Percentiles rank a stretch among this genome's conserved stretches.
phyloP scores from a whole-genome alignment of 2,113 vertebrate genomes.

The Hucho hucho region DNA sequence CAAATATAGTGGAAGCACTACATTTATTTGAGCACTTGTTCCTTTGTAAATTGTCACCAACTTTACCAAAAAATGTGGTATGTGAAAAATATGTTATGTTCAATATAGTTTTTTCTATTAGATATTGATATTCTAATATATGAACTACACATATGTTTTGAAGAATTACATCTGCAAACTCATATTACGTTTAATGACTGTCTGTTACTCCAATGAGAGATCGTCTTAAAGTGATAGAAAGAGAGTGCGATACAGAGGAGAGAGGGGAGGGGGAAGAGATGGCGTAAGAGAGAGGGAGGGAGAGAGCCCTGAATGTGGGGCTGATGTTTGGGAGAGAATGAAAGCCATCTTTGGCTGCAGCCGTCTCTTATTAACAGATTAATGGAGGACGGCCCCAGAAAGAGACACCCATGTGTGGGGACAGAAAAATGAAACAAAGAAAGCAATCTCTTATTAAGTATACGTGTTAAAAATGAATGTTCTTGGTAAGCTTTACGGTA shows the following conservation, averaged over 20 bases:
- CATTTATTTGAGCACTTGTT: constrained; percentile 28
- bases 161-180: constrained; percentile 1
- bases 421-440: constrained; percentile 14
- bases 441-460: constrained; percentile 7
- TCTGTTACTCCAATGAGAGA: constrained; percentile 3
- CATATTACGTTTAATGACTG: constrained; percentile 16
- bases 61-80: constrained; percentile 16
- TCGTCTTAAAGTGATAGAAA: background rate
- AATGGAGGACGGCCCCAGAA: background rate
- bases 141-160: constrained; percentile 26
- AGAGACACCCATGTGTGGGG: constrained; percentile 9
- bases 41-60: constrained; percentile 10
- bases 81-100: constrained; percentile 19
- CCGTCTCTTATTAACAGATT: background rate
- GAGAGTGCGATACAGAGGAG: background rate
- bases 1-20: constrained; percentile 17
- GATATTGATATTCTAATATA: constrained; percentile 56
- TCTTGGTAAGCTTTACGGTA: background rate
- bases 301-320: background rate
- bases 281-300: background rate
- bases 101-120: constrained; percentile 47
- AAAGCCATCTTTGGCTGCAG: constrained; percentile 16
- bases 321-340: constrained; percentile 16
- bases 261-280: background rate
- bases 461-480: constrained; percentile 1